Base-by-base conservation (phyloP, 2,888 invertebrate species). In the Merodon equestris region DNA sequence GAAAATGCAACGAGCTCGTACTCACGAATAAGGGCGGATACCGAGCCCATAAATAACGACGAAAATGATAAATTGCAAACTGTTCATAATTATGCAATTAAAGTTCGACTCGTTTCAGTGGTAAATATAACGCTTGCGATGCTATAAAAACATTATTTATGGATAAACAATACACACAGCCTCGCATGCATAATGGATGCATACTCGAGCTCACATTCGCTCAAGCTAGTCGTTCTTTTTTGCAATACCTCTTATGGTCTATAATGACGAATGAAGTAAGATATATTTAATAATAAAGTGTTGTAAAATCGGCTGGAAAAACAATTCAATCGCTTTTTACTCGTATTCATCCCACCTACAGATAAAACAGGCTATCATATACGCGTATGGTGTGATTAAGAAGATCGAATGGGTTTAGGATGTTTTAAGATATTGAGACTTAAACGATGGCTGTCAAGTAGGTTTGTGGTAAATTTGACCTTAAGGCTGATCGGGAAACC, bases 21-120 rank as follows among this genome's bases (percentile, higher is more conserved):
- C 81, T 82, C 82, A 82, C 82, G 82, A 82, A 82, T 76, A 82
- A 82, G 82, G 82, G 82, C 79, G 82, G 82, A 79, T 81, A 82
- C 79, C 68, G 71, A 68, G 71, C 82, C 83, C 83, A 83, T 83
- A 86, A 86, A 85, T 85, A 85, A 86, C 84, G 85, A 85, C 85
- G 85, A 85, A 85, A 87, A 88, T 88, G 88, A 88, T 88, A 88
- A 88, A 88, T 88, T 87, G 87, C 87, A 86, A 88, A 86, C 86
- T 87, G 87, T 87, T 86, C 87, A 87, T 87, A 88, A 88, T 88
- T 88, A 88, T 88, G 88, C 88, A 88, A 88, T 88, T 88, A 88
- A 88, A 87, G 87, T 87, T 87, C 86, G 86, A 87, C 86, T 79
- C 79, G 79, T 79, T 79, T 79, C 79, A 79, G 79, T 79, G 79